Evolutionary conservation across 2,113 vertebrate species (phyloP), one percentile per base, ranked within the genome.

Genomic region (Suncus etruscus): DNA sequence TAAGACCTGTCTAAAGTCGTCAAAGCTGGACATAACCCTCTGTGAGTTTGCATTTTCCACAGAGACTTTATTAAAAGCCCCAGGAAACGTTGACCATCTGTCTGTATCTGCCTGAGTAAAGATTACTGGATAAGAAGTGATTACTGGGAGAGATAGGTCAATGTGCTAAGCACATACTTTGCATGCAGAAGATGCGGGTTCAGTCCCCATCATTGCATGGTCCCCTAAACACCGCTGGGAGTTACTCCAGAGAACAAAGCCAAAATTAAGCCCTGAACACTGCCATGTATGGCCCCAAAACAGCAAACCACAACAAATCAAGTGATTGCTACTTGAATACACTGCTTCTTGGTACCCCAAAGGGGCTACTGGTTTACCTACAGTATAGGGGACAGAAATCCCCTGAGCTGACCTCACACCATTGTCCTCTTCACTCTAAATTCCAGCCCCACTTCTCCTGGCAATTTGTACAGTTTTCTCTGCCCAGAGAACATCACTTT

Each of bases 341-440:
- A 54, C 69, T 39, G 1, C 47, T 69, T 14, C 25, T 70, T 87
- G 73, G 73, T 69, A 1, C 22, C 63, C 75, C 39, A n/a, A 29
- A 27, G 3, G 0, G 0, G 3, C 45, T 39, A 54, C 14, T 39
- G 8, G 16, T 83, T 83, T 24, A 11, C 69, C 14, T 1, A 1
- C 58, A 22, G 3, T 48, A 54, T 29, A 45, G 65, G 63, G 14
- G n/a, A 69, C 58, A 12, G 1, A 61, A 1, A 1, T 0, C 16
- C 12, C 65, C 32, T 66, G 45, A 77, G 68, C 51, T 50, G 6
- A 12, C 72, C 45, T 87, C 61, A 81, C 29, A 70, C 50, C n/a
- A 39, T 39, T 39, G 39, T 74, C 51, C 10, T 18, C 63, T 11
- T 3, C 16, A 72, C 3, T 14, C 68, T 32, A 61, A 47, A 24